Evolutionary conservation across 2,113 vertebrate genomes (phyloP), one percentile per base, ranked within the genome.

Genomic region (Pollachius pollachius): DNA sequence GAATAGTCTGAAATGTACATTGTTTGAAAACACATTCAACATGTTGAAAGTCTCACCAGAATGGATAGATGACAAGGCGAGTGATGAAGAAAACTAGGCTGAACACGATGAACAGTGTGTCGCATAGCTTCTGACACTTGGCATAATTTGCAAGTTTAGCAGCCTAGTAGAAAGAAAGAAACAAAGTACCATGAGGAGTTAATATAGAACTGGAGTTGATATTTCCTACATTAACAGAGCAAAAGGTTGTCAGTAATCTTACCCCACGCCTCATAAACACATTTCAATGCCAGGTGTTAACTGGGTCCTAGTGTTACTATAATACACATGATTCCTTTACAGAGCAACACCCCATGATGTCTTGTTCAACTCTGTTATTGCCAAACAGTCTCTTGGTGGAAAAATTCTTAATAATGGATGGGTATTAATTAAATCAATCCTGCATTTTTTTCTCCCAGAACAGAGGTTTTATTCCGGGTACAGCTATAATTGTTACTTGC

Each of bases 71-170:
- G 80, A 92, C 92, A 78, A 98, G 94, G 68, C 96, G 93, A 56
- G 92, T 92, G 85, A 93, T 82, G 86, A 97, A 94, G 88, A 98
- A 98, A 84, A 90, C 87, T 79, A 96, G 62, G 60, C 93, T 94
- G 91, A 98, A 98, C 79, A 93, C 85, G 82, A 95, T 75, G 90
- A 98, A 98, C 74, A 96, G 86, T 82, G 94, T 88, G 82, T 97
- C 95, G 80, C 95, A 97, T 67, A 97, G 84, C 87, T 90, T 95
- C 91, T 97, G 96, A 94, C 92, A 98, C 86, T 96, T 98, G 85
- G 95, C 95, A 11, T 98, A 98, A 90, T 97, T 97, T 84, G 96
- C 94, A 93, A 98, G 90, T 92, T 98, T 98, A 85, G 96, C 94
- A 86, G 94, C 94, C 96, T 98, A 34, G 57, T 77, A 60, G 85